Evolutionary conservation across 2,113 vertebrate genomes (phyloP), one percentile per base, ranked within the genome.

Genomic region (Tragulus kanchil): DNA sequence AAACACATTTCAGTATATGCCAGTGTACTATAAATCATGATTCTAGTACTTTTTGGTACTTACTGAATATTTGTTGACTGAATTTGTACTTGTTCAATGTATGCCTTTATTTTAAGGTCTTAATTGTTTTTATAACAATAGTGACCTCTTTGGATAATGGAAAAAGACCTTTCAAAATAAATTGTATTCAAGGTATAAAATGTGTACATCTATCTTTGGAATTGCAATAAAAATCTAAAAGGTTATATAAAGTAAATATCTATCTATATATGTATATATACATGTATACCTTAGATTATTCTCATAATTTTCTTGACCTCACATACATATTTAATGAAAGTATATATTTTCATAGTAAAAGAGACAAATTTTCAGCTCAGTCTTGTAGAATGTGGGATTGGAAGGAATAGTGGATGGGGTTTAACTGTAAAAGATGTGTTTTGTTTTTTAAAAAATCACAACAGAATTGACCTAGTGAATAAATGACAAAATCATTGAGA

Each of bases 161-260:
- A 62, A 77, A 93, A 87, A 83, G 16, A 89, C 9, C 19, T 69
- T 93, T 93, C 59, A 88, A 69, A 95, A 78, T 69, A 81, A 85
- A 5, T 54, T 81, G 1, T 0, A 58, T 56, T 14, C 2, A 85
- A 89, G 84, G 12, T 61, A 69, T 85, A 16, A 78, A 28, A n/a
- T 81, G 12, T 19, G 10, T 6, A 69, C 14, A 16, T 65, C 87
- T 90, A 90, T 58, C 28, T 52, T 26, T 13, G 7, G 2, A 91
- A 91, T 75, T 65, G 13, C 2, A 71, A 6, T 15, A 61, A 1
- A 31, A 87, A 52, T 19, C 3, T 84, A 86, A 54, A 3, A 58
- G 0, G 1, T 71, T 13, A 85, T 0, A 89, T 36, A 45, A 92
- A 67, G 13, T 62, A 19, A 93, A 25, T 69, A 69, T 69, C 17